Conservation (phyloP, 2,113 vertebrate species). For the Sceloporus undulatus region DNA sequence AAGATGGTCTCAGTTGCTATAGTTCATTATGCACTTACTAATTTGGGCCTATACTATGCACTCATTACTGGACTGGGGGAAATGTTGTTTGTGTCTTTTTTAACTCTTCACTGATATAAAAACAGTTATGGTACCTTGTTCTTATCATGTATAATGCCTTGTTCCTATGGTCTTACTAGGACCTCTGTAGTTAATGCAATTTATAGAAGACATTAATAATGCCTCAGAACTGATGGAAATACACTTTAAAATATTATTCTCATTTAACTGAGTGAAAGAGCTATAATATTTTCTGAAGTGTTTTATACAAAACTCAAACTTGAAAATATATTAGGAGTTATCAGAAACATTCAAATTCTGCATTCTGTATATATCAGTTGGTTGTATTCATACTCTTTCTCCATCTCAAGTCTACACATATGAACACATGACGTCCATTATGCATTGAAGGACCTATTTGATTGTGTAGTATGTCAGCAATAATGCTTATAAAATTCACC, state of each 20-base stretch:
- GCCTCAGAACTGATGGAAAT: conserved; percentile 46
- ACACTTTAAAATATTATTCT: conserved; percentile 10
- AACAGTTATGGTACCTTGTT: background rate
- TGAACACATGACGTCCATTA: background rate
- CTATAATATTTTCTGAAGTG: conserved; percentile 41
- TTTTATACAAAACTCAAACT: conserved; percentile 48
- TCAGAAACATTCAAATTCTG: conserved; percentile 40
- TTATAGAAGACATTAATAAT: conserved; percentile 32
- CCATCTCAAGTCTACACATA: background rate
- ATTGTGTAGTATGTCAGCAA: background rate
- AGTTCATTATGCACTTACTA: background rate
- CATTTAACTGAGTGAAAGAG: conserved; percentile 40
- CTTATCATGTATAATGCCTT: background rate
- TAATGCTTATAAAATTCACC: background rate
- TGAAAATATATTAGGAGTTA: conserved; percentile 34
- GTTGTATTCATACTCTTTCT: background rate
- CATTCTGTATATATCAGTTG: conserved; percentile 44
- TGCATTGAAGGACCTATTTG: background rate
- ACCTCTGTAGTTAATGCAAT: background rate
- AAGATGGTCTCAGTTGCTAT: background rate
- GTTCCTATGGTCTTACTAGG: fast-evolving
- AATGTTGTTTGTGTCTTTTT: background rate
- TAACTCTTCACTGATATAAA: fast-evolving
- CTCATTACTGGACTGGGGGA: background rate
- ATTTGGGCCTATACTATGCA: background rate